A percentile compares a stretch with the other conserved stretches of the same genome.
These are phyloP conservation scores for Falco columbarius DNA, from an alignment of 2,797 vertebrate genomes.

Conservation along the genomic window DNA sequence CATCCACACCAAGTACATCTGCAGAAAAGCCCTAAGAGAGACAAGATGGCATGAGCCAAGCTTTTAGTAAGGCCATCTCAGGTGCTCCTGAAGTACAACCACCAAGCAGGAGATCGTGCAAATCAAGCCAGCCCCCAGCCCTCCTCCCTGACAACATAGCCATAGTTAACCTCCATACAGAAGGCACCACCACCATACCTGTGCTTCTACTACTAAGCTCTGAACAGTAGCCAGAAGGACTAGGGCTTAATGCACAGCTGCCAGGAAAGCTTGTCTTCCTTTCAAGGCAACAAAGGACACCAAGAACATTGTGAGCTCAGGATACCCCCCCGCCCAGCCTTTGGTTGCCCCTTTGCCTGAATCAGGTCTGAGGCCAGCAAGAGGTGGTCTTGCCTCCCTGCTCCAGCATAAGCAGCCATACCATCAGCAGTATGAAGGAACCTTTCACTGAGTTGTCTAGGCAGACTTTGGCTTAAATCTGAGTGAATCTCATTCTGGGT, in stretches of 20 bases:
- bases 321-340: background rate
- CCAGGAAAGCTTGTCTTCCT: background rate
- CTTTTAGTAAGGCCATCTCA: background rate
- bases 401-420: background rate
- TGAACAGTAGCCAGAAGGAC: background rate
- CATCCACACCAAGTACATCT: background rate
- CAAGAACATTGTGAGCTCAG: accelerated
- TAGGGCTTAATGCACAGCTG: background rate
- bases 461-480: background rate
- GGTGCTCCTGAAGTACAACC: background rate
- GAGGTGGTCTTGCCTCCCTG: background rate
- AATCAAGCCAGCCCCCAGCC: background rate
- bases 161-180: background rate
- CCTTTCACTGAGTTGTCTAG: background rate
- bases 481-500: background rate
- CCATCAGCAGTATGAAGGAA: background rate
- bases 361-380: background rate
- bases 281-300: background rate
- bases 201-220: background rate
- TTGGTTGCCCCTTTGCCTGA: background rate
- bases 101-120: accelerated
- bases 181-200: background rate
- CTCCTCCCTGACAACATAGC: background rate
- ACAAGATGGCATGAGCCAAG: background rate
- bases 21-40: background rate